These are phyloP conservation scores for Galerucella pusilla DNA, from an alignment of 2,888 invertebrate genomes.

Conservation along the genomic window DNA sequence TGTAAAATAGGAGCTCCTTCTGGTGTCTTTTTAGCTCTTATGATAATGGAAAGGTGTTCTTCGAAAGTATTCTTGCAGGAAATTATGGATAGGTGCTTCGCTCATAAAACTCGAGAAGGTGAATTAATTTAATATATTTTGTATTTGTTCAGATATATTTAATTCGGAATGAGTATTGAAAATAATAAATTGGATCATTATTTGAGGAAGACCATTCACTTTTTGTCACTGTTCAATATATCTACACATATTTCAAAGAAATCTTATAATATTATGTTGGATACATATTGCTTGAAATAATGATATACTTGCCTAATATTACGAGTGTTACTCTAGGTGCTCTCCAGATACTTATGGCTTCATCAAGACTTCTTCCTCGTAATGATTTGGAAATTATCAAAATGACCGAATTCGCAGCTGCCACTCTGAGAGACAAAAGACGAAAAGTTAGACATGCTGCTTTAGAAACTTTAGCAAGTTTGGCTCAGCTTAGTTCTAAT, in stretches of 20 bases:
- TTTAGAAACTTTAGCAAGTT: constrained; percentile 81
- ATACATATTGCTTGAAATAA: too few relatives aligned
- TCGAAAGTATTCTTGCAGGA: constrained; percentile 63
- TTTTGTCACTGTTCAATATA: too few relatives aligned
- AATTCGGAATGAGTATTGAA: neutral
- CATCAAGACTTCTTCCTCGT: constrained; percentile 82
- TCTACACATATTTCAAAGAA: too few relatives aligned
- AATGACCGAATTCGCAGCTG: constrained; percentile 59
- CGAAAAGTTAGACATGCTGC: constrained; percentile 81
- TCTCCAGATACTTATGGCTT: constrained; percentile 71
- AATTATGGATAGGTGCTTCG: constrained; percentile 62
- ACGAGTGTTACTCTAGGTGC: constrained; percentile 46
- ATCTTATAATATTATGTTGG: too few relatives aligned
- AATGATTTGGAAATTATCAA: constrained; percentile 74
- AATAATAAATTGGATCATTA: too few relatives aligned
- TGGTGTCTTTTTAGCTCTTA: constrained; percentile 66
- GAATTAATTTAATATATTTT: neutral
- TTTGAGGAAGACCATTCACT: too few relatives aligned
- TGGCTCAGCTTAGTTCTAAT: constrained; percentile 78
- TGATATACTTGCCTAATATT: too few relatives aligned
- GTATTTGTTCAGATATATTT: constrained; percentile 3
- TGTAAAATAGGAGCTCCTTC: constrained; percentile 66
- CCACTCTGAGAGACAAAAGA: constrained; percentile 69
- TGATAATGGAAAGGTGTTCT: constrained; percentile 67
- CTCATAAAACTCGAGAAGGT: constrained; percentile 53